phyloP scores from a whole-genome alignment of 2,888 invertebrate species.

The Meandrusa payeni region DNA sequence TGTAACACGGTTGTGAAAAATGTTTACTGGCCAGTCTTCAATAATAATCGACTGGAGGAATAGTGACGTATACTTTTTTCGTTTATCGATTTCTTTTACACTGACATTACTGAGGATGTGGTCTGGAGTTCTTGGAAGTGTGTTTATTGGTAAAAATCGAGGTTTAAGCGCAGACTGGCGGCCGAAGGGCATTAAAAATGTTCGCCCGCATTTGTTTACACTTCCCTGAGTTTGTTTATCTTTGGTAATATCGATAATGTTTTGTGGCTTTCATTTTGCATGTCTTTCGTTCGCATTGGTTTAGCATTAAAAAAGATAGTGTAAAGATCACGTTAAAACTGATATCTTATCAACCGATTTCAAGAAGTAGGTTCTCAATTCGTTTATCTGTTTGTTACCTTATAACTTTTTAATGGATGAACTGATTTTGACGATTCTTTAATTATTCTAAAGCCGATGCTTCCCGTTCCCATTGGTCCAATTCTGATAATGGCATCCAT shows the following conservation, averaged over 20 bases:
- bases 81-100: constrained; percentile 14
- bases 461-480: no score
- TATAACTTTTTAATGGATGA: no score
- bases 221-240: constrained; percentile 19
- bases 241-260: constrained; percentile 21
- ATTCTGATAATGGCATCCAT: no score
- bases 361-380: no score
- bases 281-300: neutral
- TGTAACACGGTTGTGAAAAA: constrained; percentile 5
- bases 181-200: constrained; percentile 25
- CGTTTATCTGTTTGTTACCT: no score
- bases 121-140: constrained; percentile 22
- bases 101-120: constrained; percentile 18
- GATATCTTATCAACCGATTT: no score
- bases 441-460: no score
- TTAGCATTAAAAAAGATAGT: neutral
- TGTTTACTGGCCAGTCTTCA: neutral
- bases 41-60: constrained; percentile 10
- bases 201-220: constrained; percentile 24
- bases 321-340: neutral
- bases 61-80: constrained; percentile 12
- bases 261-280: constrained; percentile 1
- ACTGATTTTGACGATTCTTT: no score
- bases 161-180: constrained; percentile 20
- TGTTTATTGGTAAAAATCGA: constrained; percentile 21